Evolutionary conservation across 2,888 invertebrate species (phyloP).

Genomic region (Sepiola atlantica): DNA sequence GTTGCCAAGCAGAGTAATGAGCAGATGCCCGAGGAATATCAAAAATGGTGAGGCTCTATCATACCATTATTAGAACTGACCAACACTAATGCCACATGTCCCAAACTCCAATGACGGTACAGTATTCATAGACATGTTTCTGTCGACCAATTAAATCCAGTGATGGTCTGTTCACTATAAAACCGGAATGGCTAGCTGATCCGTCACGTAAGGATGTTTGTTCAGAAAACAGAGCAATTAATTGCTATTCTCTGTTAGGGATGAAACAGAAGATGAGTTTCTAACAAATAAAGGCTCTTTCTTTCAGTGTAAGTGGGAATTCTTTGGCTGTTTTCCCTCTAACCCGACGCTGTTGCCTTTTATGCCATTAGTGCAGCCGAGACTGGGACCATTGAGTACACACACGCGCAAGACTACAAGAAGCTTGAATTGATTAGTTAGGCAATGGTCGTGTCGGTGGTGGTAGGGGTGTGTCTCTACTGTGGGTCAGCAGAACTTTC

Average conservation of each 20-base stretch:
- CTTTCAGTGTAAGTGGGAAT: neutral
- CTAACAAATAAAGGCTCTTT: neutral
- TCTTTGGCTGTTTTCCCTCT: neutral
- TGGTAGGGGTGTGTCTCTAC: neutral
- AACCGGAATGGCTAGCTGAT: neutral
- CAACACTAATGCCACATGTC: neutral
- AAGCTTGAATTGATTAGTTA: neutral
- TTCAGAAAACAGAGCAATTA: conserved; percentile 32
- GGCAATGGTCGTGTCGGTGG: too few species aligned
- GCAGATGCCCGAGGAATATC: neutral
- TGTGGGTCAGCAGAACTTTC: neutral
- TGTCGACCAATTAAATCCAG: neutral
- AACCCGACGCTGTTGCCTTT: neutral
- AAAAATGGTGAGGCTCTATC: neutral
- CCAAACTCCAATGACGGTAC: neutral
- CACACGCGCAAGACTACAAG: neutral
- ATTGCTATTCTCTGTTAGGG: neutral
- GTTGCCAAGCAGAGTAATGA: neutral
- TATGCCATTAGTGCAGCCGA: neutral
- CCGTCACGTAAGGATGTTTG: neutral
- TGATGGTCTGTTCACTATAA: neutral
- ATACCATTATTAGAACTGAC: neutral
- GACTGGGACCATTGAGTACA: neutral
- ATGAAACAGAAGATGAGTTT: neutral
- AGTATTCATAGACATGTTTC: neutral